Evolutionary conservation across 92 coral and sea anemone species (phyloP), one percentile per base, ranked within the genome.

Genomic region (Galaxea fascicularis): DNA sequence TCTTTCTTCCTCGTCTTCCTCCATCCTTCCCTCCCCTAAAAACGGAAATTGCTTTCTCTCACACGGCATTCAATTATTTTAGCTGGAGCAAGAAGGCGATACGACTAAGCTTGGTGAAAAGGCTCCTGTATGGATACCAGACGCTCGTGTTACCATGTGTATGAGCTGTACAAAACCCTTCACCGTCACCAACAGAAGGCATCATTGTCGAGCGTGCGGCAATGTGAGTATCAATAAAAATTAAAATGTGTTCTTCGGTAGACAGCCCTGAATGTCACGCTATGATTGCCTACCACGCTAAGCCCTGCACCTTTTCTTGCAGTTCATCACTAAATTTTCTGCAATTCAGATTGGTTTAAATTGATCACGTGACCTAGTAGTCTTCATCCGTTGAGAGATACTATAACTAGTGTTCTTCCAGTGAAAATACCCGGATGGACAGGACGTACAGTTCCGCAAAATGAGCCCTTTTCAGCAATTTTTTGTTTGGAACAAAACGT

Each of bases 71-170:
- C 39, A 39, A 14, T 53, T 53, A 15, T 62, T 53, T n/a, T 64
- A 80, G 89, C 84, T 73, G 31, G 92, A 92, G 25, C 79, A 56
- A 24, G 93, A 81, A 4, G 94, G 69, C 22, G 93, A 91, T 13
- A 90, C 73, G 15, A 65, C 79, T 17, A 88, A 94, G 62, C 80
- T 96, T 26, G 99, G 99, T 4, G 94, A 92, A 73, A 95, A 92
- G 77, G 99, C 99, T 1, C 99, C 99, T 0, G 99, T 97, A 77
- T 97, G 99, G 99, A 97, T 97, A 59, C 99, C 96, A 10, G 99
- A 97, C 83, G 94, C 92, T 10, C 94, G 99, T 75, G 99, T 95
- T 10, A 95, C 98, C 16, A 97, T 97, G 99, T 97, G 99, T 31
- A 95, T 97, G 98, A 65, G 90, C 63, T 97, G 99, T 65, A 95